Evolutionary conservation across 1,140 invertebrate genomes (phyloP), one percentile per base, ranked within the genome.

Genomic region (Drosophila yakuba): DNA sequence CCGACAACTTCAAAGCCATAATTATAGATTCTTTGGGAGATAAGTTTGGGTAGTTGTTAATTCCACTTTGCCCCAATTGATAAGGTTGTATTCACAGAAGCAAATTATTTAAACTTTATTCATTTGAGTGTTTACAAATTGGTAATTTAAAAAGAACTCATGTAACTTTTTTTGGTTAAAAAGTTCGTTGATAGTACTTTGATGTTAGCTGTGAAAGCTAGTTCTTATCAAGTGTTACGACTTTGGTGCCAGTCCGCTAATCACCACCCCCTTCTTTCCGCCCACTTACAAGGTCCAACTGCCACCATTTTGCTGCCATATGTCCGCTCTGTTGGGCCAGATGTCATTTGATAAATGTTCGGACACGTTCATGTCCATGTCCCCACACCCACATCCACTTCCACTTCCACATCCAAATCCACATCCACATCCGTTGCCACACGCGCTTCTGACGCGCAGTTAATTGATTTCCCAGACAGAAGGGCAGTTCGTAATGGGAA

Each of bases 331-430:
- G 60, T 45, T 25, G 6, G 32, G 52, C 63, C 64, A 45, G 51
- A 63, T 88, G 84, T 74, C 76, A 79, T 67, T 77, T 88, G 83
- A 88, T 88, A 88, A 89, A 88, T 88, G 82, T 79, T 52, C 43
- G 20, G 23, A 28, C 62, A 63, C 43, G 51, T 11, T 15, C 57
- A n/a, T 20, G 15, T 55, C 36, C 32, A 20, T 23, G 17, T 45
- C 0, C 32, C 15, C 52, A 8, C 14, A 11, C 39, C 17, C 23
- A 32, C 7, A 10, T 8, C 28, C 28, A 32, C 7, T 1, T 32
- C n/a, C 38, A 11, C 45, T n/a, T 25, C 43, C 61, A 56, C 28
- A 45, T 11, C n/a, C 52, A 8, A 8, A 5, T 39, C 32, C 23
- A 39, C 43, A 23, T 10, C 69, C 67, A 81, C 71, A 75, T 88